These are phyloP conservation scores for Drosophila niveifrons DNA, from an alignment of 2,888 invertebrate species.

Conservation along the genomic window DNA sequence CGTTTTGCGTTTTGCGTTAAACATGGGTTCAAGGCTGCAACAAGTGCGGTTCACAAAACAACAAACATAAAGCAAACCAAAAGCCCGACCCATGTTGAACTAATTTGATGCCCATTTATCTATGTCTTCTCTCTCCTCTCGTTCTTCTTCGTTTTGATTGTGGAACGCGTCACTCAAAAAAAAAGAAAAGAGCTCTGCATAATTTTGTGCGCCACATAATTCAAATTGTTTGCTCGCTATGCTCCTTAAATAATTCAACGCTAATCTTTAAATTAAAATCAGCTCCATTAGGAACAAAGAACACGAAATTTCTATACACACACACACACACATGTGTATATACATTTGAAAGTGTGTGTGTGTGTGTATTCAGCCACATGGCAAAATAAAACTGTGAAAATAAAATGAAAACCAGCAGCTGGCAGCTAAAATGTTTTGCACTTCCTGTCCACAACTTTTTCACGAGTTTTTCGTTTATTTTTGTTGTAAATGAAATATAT, in stretches of 20 bases:
- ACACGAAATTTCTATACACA: slow-evolving; percentile 2
- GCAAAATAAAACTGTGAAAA: slow-evolving; percentile 7
- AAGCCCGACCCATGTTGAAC: slow-evolving; percentile 38
- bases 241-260: slow-evolving; percentile 73
- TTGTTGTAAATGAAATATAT: background rate
- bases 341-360: background rate
- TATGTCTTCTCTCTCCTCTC: slow-evolving; percentile 25
- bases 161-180: slow-evolving; percentile 28
- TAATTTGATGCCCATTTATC: slow-evolving; percentile 69
- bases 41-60: slow-evolving; percentile 49
- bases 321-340: background rate
- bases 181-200: slow-evolving; percentile 33
- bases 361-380: background rate
- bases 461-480: background rate
- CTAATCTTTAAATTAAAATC: slow-evolving; percentile 83
- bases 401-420: slow-evolving; percentile 23
- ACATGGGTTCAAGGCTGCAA: slow-evolving; percentile 40
- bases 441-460: slow-evolving; percentile 29
- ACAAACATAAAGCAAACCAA: slow-evolving; percentile 18
- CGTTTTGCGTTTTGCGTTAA: background rate
- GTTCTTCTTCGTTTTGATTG: background rate
- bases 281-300: slow-evolving; percentile 66
- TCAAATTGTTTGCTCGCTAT: slow-evolving; percentile 65
- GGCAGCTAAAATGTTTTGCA: slow-evolving; percentile 51
- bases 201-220: slow-evolving; percentile 73